A percentile compares a stretch with the other conserved stretches of the same genome.
Evolutionary conservation across 2,113 vertebrate species (phyloP).

Genomic region (Plectropomus leopardus): DNA sequence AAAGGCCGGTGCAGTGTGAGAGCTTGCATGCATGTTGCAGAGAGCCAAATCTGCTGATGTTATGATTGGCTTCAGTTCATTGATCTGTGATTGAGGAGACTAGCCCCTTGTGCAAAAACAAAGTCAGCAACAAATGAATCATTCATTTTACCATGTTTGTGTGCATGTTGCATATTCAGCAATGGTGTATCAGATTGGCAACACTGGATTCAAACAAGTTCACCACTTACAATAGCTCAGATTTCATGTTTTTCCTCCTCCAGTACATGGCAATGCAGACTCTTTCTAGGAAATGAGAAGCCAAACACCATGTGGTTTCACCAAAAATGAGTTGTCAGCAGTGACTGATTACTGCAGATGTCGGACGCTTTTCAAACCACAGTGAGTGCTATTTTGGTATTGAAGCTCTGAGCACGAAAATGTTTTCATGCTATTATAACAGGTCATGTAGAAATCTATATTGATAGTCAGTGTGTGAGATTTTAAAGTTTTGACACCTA

Average conservation of each 20-base stretch:
- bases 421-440: background rate
- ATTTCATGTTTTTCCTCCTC: slow-evolving; percentile 35
- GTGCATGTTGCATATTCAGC: slow-evolving; percentile 42
- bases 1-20: slow-evolving; percentile 26
- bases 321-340: slow-evolving; percentile 35
- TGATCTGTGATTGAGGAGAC: slow-evolving; percentile 36
- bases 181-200: slow-evolving; percentile 37
- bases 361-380: slow-evolving; percentile 6
- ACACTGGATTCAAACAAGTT: slow-evolving; percentile 4
- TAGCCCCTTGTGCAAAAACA: slow-evolving; percentile 12
- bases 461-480: background rate
- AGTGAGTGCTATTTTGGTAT: background rate
- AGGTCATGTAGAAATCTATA: background rate
- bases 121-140: slow-evolving; percentile 45
- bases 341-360: background rate
- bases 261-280: background rate
- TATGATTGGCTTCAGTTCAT: slow-evolving; percentile 45
- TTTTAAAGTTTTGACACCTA: background rate
- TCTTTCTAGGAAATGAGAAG: slow-evolving; percentile 33
- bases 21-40: slow-evolving; percentile 12
- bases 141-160: slow-evolving; percentile 24
- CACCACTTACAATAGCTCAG: slow-evolving; percentile 22
- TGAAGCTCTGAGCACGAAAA: background rate
- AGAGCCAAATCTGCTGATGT: slow-evolving; percentile 13
- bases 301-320: slow-evolving; percentile 1